Evolutionary conservation across 2,797 vertebrate species (phyloP).

Genomic region (Pitangus sulphuratus): DNA sequence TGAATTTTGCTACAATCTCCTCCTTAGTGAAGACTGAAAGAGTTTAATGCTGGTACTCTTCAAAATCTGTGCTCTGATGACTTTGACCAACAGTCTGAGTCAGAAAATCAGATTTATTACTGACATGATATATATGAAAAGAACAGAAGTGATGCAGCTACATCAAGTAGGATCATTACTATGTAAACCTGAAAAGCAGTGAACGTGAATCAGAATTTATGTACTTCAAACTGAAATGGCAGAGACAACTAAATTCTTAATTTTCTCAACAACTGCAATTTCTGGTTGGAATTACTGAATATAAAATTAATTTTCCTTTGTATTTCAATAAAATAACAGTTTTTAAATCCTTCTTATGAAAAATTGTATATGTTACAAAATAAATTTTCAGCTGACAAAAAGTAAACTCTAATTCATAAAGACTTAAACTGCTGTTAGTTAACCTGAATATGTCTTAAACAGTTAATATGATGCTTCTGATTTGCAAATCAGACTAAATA

Average conservation of each 20-base stretch:
- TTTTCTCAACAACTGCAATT: background rate
- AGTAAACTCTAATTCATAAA: background rate
- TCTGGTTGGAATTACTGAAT: background rate
- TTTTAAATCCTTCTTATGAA: background rate
- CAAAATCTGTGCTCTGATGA: background rate
- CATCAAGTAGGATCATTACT: background rate
- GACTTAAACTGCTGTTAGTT: background rate
- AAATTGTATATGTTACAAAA: background rate
- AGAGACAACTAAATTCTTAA: background rate
- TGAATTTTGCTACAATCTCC: background rate
- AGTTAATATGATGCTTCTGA: background rate
- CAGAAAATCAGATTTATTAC: background rate
- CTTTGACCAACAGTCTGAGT: slow-evolving; percentile 5
- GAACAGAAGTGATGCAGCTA: background rate
- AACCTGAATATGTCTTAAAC: background rate
- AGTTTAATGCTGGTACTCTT: background rate
- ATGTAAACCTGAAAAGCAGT: background rate
- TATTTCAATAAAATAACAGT: background rate
- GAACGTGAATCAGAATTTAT: background rate
- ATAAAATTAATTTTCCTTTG: background rate
- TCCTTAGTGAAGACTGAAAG: background rate
- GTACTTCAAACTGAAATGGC: background rate
- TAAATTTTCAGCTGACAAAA: background rate
- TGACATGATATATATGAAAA: background rate
- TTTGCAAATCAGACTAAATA: background rate